Evolutionary conservation across 1,140 invertebrate genomes (phyloP).

Genomic region (Bombyx mandarina): DNA sequence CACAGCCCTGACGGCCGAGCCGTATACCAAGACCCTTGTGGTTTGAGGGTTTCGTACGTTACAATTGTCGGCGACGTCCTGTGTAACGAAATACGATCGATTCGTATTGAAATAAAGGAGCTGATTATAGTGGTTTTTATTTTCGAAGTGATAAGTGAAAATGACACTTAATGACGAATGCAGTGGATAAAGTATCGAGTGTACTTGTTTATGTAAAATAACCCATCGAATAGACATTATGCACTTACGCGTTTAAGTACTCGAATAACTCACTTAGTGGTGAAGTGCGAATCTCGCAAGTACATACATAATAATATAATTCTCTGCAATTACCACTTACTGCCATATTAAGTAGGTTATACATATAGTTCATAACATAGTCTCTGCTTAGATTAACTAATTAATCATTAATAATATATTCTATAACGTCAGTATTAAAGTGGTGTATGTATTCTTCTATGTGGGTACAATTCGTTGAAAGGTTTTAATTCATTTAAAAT

Average conservation of each 20-base stretch:
- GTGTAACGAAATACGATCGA: not conserved
- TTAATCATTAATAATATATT: constrained; percentile 44
- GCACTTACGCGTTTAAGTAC: constrained; percentile 34
- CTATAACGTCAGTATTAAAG: constrained; percentile 66
- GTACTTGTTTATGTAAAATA: constrained; percentile 26
- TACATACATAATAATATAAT: constrained; percentile 21
- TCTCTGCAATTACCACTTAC: constrained; percentile 62
- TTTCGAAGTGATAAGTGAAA: constrained; percentile 5
- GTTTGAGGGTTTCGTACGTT: not conserved
- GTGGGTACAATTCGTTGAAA: constrained; percentile 37
- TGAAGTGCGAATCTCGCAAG: constrained; percentile 51
- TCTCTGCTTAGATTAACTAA: constrained; percentile 53
- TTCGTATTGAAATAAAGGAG: constrained; percentile 6
- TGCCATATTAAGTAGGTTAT: constrained; percentile 65
- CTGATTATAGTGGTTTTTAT: constrained; percentile 3
- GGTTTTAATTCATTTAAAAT: constrained; percentile 22
- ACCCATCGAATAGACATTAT: constrained; percentile 56
- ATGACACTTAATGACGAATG: constrained; percentile 6
- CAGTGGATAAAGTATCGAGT: constrained; percentile 13
- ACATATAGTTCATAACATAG: constrained; percentile 48
- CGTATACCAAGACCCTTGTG: not conserved
- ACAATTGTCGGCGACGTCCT: not conserved
- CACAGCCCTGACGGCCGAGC: constrained; percentile 1
- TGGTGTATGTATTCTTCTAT: constrained; percentile 60
- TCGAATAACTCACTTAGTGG: constrained; percentile 40